A percentile compares a stretch with the other conserved stretches of the same genome.
These are phyloP conservation scores for Chelon auratus DNA, from an alignment of 2,797 vertebrate genomes.

Conservation along the genomic window DNA sequence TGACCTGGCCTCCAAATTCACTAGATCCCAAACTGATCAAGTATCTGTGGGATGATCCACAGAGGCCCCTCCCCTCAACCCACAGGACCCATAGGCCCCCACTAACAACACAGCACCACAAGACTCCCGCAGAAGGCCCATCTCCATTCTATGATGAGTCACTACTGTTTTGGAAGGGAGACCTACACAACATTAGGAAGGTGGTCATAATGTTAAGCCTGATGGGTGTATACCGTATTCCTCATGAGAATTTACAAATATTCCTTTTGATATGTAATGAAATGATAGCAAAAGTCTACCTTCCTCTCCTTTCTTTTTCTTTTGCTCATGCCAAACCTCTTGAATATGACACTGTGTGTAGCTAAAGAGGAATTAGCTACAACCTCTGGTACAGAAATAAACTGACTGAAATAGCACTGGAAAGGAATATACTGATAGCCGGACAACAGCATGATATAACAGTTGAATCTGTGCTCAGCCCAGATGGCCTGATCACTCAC, in stretches of 20 bases:
- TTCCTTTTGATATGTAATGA: background rate
- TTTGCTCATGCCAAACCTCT: constrained; percentile 7
- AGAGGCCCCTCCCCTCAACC: no score
- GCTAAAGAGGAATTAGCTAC: constrained; percentile 71
- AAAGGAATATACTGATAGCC: constrained; percentile 54
- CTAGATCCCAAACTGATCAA: no score
- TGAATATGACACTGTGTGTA: constrained; percentile 72
- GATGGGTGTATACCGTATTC: no score
- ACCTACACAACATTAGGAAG: no score
- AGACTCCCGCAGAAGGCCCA: no score
- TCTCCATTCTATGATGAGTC: no score
- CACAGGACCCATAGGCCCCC: no score
- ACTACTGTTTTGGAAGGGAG: no score
- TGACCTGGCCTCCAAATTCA: no score
- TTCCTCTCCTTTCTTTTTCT: constrained; percentile 18
- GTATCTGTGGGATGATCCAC: no score
- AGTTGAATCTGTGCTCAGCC: constrained; percentile 9
- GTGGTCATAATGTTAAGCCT: no score
- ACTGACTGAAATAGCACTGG: constrained; percentile 71
- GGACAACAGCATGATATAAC: constrained; percentile 60
- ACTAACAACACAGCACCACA: no score
- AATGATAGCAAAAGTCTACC: constrained; percentile 27
- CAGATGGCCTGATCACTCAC: constrained; percentile 62
- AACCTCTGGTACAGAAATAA: constrained; percentile 75
- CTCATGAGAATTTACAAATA: background rate